Evolutionary conservation across 1,140 invertebrate genomes (phyloP).

Genomic region (Drosophila simulans): DNA sequence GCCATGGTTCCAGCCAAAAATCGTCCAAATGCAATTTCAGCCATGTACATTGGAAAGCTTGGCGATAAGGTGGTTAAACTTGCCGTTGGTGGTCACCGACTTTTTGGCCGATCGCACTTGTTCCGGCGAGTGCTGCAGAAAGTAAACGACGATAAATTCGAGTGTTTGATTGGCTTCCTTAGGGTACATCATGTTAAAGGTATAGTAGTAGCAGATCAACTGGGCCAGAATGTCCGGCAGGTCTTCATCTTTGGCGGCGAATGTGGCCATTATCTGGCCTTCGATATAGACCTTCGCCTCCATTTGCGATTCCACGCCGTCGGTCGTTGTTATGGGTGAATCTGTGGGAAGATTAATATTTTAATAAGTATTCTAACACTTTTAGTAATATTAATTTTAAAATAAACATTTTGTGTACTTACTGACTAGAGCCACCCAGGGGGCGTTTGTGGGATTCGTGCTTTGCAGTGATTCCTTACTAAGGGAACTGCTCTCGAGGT

Average conservation of each 20-base stretch:
- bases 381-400: no score
- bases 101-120: conserved; percentile 68
- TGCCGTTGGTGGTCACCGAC: conserved; percentile 54
- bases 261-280: conserved; percentile 66
- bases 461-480: conserved; percentile 63
- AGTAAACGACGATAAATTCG: conserved; percentile 79
- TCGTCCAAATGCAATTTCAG: conserved; percentile 22
- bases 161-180: conserved; percentile 81
- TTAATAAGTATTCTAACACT: no score
- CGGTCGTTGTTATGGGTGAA: conserved; percentile 32
- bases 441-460: conserved; percentile 71
- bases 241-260: conserved; percentile 48
- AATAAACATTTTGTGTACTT: conserved; percentile 24
- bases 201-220: conserved; percentile 79
- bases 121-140: conserved; percentile 69
- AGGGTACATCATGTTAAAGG: conserved; percentile 81
- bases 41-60: conserved; percentile 71
- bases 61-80: conserved; percentile 70
- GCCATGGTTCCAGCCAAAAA: conserved; percentile 17
- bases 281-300: conserved; percentile 74
- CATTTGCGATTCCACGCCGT: conserved; percentile 24
- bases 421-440: conserved; percentile 79
- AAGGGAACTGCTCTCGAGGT: conserved; percentile 54
- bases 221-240: conserved; percentile 73
- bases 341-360: conserved; percentile 26